A percentile compares a stretch with the other conserved stretches of the same genome.
phyloP scores from a whole-genome alignment of 2,113 vertebrate species.

The Polypterus senegalus region DNA sequence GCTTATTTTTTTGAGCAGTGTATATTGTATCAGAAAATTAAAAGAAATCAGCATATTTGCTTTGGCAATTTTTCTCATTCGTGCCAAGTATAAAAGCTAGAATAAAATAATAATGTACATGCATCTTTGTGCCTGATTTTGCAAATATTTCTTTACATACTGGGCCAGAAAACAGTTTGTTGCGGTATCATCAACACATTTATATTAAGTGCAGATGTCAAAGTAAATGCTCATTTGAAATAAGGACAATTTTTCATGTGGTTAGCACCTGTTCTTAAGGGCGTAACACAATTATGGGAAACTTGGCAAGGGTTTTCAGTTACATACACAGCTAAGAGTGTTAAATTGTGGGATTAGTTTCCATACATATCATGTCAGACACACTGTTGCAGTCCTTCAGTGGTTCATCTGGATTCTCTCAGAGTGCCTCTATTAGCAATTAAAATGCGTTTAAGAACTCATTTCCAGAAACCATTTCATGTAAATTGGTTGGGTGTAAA shows the following conservation, averaged over 20 bases:
- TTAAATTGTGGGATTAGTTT: slow-evolving; percentile 14
- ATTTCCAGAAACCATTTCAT: not conserved
- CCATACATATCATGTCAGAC: slow-evolving; percentile 8
- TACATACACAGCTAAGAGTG: slow-evolving; percentile 7
- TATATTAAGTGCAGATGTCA: slow-evolving; percentile 2
- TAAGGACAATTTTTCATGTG: slow-evolving; percentile 7
- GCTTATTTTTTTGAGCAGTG: no score
- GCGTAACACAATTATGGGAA: not conserved
- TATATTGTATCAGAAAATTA: no score
- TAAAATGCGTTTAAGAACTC: not conserved
- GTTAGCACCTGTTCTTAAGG: slow-evolving; percentile 13
- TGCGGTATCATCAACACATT: not conserved
- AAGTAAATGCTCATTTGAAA: not conserved
- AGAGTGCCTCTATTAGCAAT: slow-evolving; percentile 1
- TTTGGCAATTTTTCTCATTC: no score
- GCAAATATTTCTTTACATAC: no score
- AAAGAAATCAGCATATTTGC: no score
- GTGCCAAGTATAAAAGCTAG: no score
- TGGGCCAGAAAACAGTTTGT: no score
- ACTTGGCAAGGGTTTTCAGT: slow-evolving; percentile 2
- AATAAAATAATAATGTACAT: no score
- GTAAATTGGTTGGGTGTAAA: not conserved
- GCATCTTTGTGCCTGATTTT: no score
- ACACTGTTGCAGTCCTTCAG: not conserved
- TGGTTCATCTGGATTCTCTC: not conserved